These are phyloP conservation scores for Corythaeola cristata DNA, from an alignment of 2,113 vertebrate genomes.

Conservation along the genomic window DNA sequence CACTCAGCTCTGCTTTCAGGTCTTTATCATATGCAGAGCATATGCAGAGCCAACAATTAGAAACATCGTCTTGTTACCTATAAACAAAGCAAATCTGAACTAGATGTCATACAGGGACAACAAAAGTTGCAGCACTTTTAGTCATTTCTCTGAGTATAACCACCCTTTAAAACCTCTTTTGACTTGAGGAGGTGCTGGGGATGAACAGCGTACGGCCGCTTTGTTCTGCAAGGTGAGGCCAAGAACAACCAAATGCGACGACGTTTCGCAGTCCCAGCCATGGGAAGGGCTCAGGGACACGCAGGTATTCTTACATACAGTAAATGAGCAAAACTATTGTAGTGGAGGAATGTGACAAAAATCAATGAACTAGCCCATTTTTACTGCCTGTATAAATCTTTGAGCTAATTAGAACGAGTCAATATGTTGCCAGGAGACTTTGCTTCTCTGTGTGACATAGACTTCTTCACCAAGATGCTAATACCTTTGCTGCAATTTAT, in stretches of 20 bases:
- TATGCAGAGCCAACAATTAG: background rate
- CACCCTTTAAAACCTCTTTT: background rate
- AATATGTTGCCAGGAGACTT: background rate
- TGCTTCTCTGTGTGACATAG: background rate
- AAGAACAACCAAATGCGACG: rapidly evolving
- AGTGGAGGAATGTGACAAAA: background rate
- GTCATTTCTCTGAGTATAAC: background rate
- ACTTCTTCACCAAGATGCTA: slow-evolving; percentile 4
- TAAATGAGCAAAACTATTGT: background rate
- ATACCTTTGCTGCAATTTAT: slow-evolving; percentile 44
- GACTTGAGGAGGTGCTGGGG: background rate
- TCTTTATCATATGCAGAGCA: background rate
- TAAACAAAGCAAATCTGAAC: background rate
- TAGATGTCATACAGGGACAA: background rate
- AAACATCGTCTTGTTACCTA: background rate
- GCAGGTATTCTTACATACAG: background rate
- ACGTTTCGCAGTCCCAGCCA: background rate
- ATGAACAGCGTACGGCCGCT: rapidly evolving
- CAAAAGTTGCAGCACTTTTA: background rate
- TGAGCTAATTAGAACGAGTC: slow-evolving; percentile 39
- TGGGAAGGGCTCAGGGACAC: background rate
- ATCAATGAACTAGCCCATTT: slow-evolving; percentile 30
- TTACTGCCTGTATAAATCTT: slow-evolving; percentile 43
- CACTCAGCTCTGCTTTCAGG: background rate
- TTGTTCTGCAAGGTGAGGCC: background rate